Evolutionary conservation across 2,113 vertebrate genomes (phyloP).

Genomic region (Nerophis ophidion): DNA sequence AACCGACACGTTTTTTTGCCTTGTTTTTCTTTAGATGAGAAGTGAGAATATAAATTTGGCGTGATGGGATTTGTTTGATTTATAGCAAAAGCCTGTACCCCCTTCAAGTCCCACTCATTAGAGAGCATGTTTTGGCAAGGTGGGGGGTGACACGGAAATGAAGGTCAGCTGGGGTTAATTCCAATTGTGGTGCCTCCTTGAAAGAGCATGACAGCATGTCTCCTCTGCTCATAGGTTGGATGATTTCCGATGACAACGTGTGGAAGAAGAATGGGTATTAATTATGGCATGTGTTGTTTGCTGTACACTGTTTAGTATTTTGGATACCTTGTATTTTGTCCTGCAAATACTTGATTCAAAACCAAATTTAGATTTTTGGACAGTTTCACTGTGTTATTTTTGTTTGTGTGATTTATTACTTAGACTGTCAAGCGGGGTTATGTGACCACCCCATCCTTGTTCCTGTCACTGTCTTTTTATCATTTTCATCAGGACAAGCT

Average conservation of each 20-base stretch:
- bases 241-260: constrained; percentile 53
- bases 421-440: constrained; percentile 25
- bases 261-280: constrained; percentile 38
- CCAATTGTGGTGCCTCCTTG: constrained; percentile 56
- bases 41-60: constrained; percentile 52
- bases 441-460: constrained; percentile 30
- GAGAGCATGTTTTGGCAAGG: constrained; percentile 48
- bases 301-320: not conserved
- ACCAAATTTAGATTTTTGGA: constrained; percentile 48
- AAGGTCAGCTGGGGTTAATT: constrained; percentile 68
- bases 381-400: constrained; percentile 10
- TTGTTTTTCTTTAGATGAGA: constrained; percentile 42
- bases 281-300: not conserved
- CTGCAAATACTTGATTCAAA: constrained; percentile 31
- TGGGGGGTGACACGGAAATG: constrained; percentile 26
- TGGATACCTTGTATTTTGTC: constrained; percentile 33
- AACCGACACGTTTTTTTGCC: constrained; percentile 16
- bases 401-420: constrained; percentile 34
- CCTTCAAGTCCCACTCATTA: constrained; percentile 60
- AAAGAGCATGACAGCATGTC: constrained; percentile 62
- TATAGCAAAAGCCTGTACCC: constrained; percentile 35
- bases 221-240: constrained; percentile 58
- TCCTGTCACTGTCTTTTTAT: constrained; percentile 38
- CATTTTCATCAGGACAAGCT: constrained; percentile 45
- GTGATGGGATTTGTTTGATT: constrained; percentile 47